phyloP scores from a whole-genome alignment of 2,888 invertebrate genomes.

The Electrophaes corylata region DNA sequence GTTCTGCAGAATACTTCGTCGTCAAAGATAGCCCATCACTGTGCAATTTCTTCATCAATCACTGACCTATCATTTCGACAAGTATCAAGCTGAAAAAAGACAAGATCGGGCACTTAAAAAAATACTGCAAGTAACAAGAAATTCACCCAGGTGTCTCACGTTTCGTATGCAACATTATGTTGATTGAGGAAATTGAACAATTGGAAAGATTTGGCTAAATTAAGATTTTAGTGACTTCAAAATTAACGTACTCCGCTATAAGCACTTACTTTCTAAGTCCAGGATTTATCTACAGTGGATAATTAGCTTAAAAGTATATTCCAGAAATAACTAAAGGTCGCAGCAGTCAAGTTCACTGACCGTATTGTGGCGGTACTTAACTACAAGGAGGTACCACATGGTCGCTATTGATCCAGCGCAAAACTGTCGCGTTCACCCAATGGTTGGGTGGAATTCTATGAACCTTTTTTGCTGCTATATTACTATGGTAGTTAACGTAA shows the following conservation, averaged over 20 bases:
- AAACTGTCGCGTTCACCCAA: slow-evolving; percentile 37
- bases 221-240: not conserved
- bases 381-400: slow-evolving; percentile 24
- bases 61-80: no score
- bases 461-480: slow-evolving; percentile 1
- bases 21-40: no score
- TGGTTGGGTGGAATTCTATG: slow-evolving; percentile 25
- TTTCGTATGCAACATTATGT: not conserved
- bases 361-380: slow-evolving; percentile 39
- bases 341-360: slow-evolving; percentile 45
- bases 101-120: no score
- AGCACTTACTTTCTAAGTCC: not conserved
- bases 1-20: no score
- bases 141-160: not conserved
- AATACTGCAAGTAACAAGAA: no score
- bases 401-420: slow-evolving; percentile 47
- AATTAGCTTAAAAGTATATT: slow-evolving; percentile 16
- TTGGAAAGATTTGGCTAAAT: not conserved
- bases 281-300: not conserved
- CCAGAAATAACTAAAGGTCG: slow-evolving; percentile 41
- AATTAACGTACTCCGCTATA: not conserved
- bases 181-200: not conserved
- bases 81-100: no score
- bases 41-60: no score
- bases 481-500: no score